These are phyloP conservation scores for Muricea muricata DNA, from an alignment of 92 coral and sea anemone genomes.

Conservation along the genomic window DNA sequence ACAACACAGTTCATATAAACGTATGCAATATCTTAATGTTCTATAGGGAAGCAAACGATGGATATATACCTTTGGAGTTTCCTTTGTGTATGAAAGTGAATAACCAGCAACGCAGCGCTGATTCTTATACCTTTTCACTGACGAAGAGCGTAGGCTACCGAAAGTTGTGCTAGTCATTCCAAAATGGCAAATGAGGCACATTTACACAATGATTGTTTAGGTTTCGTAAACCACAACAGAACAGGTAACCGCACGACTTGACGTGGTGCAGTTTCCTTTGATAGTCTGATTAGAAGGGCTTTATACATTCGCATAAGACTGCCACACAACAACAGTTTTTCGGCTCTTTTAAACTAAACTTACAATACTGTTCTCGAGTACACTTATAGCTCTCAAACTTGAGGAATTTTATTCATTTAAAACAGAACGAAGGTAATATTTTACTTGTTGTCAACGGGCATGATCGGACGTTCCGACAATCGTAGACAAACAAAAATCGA, in stretches of 20 bases:
- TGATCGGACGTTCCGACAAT: constrained; percentile 13
- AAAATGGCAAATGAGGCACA: constrained; percentile 12
- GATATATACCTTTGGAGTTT: not conserved
- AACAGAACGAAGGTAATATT: not conserved
- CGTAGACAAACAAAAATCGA: not conserved
- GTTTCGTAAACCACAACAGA: constrained; percentile 44
- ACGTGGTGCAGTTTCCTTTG: not conserved
- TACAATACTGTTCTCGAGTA: not conserved
- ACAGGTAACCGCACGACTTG: constrained; percentile 45
- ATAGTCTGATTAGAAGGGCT: not conserved
- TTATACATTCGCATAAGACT: not conserved
- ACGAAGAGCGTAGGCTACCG: not conserved
- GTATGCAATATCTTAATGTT: too few relatives aligned
- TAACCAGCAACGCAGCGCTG: not conserved
- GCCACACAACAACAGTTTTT: not conserved
- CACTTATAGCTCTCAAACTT: not conserved
- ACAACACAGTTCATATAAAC: not conserved
- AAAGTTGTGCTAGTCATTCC: constrained; percentile 3
- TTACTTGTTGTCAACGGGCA: constrained; percentile 32
- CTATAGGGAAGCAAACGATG: not conserved
- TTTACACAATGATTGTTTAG: constrained; percentile 40
- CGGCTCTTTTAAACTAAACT: not conserved
- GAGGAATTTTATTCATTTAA: not conserved
- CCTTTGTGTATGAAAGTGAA: not conserved
- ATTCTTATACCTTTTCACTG: constrained; percentile 6